phyloP scores from a whole-genome alignment of 2,113 vertebrate genomes.

The Poeciliopsis retropinna region DNA sequence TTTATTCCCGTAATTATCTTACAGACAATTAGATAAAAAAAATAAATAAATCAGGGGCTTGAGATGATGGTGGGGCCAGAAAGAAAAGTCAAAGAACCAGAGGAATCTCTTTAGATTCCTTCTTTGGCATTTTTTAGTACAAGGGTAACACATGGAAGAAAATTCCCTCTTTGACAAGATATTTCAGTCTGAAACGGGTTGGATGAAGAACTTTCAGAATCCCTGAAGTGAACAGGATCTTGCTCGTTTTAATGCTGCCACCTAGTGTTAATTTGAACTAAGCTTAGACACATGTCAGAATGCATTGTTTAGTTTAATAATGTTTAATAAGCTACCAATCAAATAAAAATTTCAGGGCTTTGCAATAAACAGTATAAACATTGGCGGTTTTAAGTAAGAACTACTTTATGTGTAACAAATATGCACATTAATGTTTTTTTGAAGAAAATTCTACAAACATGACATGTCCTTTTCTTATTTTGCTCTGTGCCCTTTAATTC shows the following conservation, averaged over 20 bases:
- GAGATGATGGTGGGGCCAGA: not conserved
- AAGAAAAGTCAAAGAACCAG: not conserved
- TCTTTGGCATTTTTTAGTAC: not conserved
- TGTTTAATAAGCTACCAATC: not conserved
- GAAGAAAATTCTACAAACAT: not conserved
- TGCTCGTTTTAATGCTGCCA: conserved; percentile 45
- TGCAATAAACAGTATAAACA: not conserved
- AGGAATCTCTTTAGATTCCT: not conserved
- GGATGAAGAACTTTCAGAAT: not conserved
- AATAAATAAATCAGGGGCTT: not conserved
- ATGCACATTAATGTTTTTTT: not conserved
- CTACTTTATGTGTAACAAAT: not conserved
- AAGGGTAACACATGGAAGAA: not conserved
- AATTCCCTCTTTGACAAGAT: not conserved
- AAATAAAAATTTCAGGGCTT: not conserved
- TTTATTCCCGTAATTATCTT: not conserved
- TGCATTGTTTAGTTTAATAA: not conserved
- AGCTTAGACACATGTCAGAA: not conserved
- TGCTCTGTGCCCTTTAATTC: not conserved
- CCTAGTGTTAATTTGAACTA: conserved; percentile 31
- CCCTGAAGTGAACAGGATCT: not conserved
- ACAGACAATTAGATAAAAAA: not conserved
- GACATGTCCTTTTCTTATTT: not conserved
- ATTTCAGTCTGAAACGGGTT: not conserved
- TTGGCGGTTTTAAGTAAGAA: not conserved